Percentiles rank a stretch among this genome's conserved stretches.
phyloP scores from a whole-genome alignment of 2,797 vertebrate species.

The Leuciscus waleckii region DNA sequence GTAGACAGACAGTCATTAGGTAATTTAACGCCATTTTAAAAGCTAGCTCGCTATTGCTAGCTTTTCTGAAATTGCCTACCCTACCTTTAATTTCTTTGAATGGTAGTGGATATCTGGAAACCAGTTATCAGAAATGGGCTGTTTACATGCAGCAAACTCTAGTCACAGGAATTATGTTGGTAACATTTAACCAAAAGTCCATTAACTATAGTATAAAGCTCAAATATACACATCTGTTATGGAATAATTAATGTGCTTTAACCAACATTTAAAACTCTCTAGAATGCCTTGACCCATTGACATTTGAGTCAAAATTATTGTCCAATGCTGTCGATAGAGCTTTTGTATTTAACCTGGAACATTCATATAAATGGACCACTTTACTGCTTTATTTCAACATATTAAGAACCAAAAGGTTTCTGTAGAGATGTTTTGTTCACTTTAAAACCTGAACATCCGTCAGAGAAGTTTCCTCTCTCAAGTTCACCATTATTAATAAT shows the following conservation, averaged over 20 bases:
- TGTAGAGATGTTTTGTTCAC: neutral
- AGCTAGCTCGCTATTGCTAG: too few relatives aligned
- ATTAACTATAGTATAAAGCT: neutral
- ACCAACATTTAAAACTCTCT: neutral
- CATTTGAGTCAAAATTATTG: neutral
- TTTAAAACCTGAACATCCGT: neutral
- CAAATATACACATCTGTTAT: neutral
- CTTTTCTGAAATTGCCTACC: too few relatives aligned
- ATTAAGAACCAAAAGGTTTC: too few relatives aligned
- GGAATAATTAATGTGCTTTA: neutral
- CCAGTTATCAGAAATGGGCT: neutral
- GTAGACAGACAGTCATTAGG: too few relatives aligned
- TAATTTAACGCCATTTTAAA: too few relatives aligned
- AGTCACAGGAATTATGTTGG: neutral
- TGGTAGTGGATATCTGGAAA: neutral
- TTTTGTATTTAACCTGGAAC: neutral
- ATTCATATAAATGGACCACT: neutral
- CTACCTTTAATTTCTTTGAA: neutral
- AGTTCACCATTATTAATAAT: neutral
- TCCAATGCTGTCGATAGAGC: neutral
- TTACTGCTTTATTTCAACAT: neutral
- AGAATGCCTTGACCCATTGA: neutral
- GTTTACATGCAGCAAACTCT: neutral
- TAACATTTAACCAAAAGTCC: neutral
- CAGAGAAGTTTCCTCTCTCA: constrained; percentile 1